A percentile compares a stretch with the other conserved stretches of the same genome.
These are phyloP conservation scores for Eptesicus fuscus DNA, from an alignment of 2,113 vertebrate genomes.

Conservation along the genomic window DNA sequence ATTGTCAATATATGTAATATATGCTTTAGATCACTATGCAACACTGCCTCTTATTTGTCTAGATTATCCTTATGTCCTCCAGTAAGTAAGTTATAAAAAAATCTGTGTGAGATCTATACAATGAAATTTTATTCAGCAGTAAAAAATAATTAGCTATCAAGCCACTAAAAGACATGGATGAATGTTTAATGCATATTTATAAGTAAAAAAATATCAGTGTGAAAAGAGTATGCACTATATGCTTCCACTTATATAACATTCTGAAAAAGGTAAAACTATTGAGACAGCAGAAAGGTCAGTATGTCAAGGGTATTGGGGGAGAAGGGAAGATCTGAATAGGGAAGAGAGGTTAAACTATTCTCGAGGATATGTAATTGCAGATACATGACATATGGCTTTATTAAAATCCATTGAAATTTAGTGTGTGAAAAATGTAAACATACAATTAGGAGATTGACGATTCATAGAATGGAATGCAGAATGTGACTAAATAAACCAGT, in stretches of 20 bases:
- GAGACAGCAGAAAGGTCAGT: not conserved
- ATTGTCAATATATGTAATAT: not conserved
- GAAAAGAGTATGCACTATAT: not conserved
- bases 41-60: not conserved
- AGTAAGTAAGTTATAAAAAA: not conserved
- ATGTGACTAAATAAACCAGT: not conserved
- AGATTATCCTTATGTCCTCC: not conserved
- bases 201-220: not conserved
- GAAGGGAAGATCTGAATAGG: not conserved
- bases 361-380: not conserved
- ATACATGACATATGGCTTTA: not conserved
- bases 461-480: not conserved
- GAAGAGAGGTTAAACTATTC: not conserved
- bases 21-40: not conserved
- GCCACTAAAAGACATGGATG: not conserved
- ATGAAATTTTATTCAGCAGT: not conserved
- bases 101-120: not conserved
- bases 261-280: not conserved
- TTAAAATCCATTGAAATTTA: not conserved
- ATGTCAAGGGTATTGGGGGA: not conserved
- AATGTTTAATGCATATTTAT: not conserved
- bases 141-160: not conserved
- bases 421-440: not conserved
- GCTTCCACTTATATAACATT: not conserved
- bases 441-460: not conserved